A percentile compares a stretch with the other conserved stretches of the same genome.
phyloP scores from a whole-genome alignment of 2,888 invertebrate genomes.

The Alloscopus bannaensis region DNA sequence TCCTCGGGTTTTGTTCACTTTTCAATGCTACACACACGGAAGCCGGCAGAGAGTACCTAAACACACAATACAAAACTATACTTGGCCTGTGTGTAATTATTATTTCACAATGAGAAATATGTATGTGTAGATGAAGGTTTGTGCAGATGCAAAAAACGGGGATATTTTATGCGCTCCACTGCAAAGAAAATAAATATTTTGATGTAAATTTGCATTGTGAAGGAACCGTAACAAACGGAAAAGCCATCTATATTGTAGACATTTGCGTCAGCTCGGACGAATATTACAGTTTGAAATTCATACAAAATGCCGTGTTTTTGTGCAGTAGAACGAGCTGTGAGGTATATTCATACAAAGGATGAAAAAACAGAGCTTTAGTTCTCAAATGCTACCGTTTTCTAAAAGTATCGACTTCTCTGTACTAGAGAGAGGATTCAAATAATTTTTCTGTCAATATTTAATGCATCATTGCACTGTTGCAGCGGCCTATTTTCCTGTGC shows the following conservation, averaged over 20 bases:
- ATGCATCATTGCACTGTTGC: neutral
- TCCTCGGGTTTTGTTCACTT: slow-evolving; percentile 13
- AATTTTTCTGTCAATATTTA: neutral
- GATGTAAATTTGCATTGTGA: slow-evolving; percentile 16
- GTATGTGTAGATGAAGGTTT: slow-evolving; percentile 36
- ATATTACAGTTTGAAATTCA: too few species aligned
- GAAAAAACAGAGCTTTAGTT: too few species aligned
- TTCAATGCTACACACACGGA: neutral
- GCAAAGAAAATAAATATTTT: slow-evolving; percentile 28
- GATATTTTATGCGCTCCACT: slow-evolving; percentile 27
- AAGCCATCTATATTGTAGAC: neutral
- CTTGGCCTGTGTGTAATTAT: too few species aligned
- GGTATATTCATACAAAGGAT: neutral
- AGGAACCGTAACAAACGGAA: slow-evolving; percentile 32
- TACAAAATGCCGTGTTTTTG: too few species aligned
- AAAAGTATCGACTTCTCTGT: neutral
- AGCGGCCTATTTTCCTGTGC: too few species aligned
- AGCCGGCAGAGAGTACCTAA: too few species aligned
- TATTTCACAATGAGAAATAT: slow-evolving; percentile 5
- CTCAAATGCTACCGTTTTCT: neutral
- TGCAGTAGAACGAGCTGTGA: too few species aligned
- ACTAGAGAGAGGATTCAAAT: too few species aligned
- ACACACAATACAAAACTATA: too few species aligned
- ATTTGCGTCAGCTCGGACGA: slow-evolving; percentile 33
- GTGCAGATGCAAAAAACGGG: slow-evolving; percentile 50